Conservation (phyloP, 2,797 vertebrate species). For the Poecilia wingei region DNA sequence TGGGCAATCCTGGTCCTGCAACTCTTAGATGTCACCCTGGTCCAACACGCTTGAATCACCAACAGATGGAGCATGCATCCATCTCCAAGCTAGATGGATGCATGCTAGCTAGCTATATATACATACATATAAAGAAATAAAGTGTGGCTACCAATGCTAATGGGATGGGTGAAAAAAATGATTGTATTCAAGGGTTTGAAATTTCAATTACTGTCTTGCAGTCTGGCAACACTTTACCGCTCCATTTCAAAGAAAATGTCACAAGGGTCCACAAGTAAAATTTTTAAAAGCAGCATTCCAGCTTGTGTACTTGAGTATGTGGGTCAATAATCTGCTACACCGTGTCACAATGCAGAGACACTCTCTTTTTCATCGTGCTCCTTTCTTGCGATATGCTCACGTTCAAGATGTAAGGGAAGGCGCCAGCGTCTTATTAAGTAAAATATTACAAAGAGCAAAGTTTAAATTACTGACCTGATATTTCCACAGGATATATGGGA, state of each 20-base stretch:
- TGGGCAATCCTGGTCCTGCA: too few species aligned
- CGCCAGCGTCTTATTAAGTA: constrained; percentile 36
- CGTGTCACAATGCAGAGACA: constrained; percentile 43
- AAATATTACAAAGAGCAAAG: constrained; percentile 18
- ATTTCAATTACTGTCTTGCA: constrained; percentile 45
- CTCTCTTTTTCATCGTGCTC: constrained; percentile 17
- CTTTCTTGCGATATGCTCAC: constrained; percentile 39
- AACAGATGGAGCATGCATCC: background rate
- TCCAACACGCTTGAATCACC: too few species aligned
- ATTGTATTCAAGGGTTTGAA: constrained; percentile 33
- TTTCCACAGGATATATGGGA: constrained; percentile 7
- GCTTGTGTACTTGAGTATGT: constrained; percentile 62
- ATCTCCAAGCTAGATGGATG: background rate
- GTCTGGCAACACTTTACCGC: constrained; percentile 61
- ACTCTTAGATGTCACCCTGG: too few species aligned
- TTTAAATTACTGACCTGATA: constrained; percentile 30
- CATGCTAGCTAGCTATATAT: background rate
- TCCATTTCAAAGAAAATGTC: constrained; percentile 71
- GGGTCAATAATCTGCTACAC: constrained; percentile 73
- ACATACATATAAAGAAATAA: background rate
- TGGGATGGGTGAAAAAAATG: background rate
- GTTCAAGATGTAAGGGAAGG: constrained; percentile 49
- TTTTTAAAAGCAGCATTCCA: constrained; percentile 72
- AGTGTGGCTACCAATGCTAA: background rate
- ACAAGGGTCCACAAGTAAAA: constrained; percentile 49